Conservation (phyloP, 2,113 vertebrate genomes). For the Delphinus delphis region DNA sequence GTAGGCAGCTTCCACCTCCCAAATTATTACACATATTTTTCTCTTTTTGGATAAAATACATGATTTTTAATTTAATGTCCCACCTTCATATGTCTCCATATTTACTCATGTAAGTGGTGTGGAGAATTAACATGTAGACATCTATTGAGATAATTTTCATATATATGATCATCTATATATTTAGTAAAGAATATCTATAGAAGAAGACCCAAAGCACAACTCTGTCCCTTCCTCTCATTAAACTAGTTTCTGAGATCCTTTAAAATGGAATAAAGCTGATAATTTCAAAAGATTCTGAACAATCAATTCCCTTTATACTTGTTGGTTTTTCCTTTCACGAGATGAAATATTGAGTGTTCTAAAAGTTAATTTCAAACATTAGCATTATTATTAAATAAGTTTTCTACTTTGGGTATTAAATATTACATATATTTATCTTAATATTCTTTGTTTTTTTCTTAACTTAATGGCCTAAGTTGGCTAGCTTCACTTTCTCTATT, state of each 20-base stretch:
- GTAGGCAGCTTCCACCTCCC: not conserved
- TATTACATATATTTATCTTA: not conserved
- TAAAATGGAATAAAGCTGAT: not conserved
- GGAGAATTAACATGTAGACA: not conserved
- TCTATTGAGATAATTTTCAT: not conserved
- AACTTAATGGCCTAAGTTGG: not conserved
- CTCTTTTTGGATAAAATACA: not conserved
- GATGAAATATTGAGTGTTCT: not conserved
- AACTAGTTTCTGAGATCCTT: not conserved
- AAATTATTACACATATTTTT: not conserved
- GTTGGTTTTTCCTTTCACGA: not conserved
- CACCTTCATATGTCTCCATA: not conserved
- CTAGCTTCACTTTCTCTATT: not conserved
- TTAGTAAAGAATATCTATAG: not conserved
- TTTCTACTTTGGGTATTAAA: not conserved
- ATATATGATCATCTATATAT: not conserved
- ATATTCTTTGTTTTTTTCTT: not conserved
- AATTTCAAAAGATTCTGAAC: not conserved
- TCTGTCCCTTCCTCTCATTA: not conserved
- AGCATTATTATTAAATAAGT: not conserved
- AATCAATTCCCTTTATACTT: not conserved
- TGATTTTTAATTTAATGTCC: not conserved
- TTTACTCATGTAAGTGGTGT: not conserved
- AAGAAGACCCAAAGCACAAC: not conserved
- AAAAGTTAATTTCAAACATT: conserved; percentile 27